Base-by-base conservation (phyloP, 2,797 vertebrate species). In the Cynodonichthys magdalenae region DNA sequence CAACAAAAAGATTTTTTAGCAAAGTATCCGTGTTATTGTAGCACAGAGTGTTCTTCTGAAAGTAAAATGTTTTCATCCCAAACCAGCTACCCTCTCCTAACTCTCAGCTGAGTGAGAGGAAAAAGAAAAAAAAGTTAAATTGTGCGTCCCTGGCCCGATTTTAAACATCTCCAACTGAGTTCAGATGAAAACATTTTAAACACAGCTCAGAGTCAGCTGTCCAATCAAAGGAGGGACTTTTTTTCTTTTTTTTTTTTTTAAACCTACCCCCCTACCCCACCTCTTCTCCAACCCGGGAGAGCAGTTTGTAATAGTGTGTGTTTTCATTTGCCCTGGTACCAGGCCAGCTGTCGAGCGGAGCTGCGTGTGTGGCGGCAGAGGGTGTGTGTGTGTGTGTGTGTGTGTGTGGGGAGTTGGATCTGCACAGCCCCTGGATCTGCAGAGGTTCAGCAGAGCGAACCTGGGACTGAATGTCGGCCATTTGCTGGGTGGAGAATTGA, bases 331-430 rank as follows among this genome's bases (percentile, higher is more conserved):
- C 86, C 41, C 84, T 86, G 81, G 89, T 90, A 77, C 59, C 70
- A 82, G 90, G 89, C 90, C 93, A 93, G 92, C 93, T 94, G 92
- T 93, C 90, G 86, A 77, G 61, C 58, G 44, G 74, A 62, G 84
- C 88, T 88, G 87, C 87, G 89, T 92, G 92, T 92, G 92, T 89
- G 89, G 84, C 74, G 70, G 88, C 66, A 83, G 77, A 69, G 24
- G 39, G 28, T 39, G 82, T 84, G 79, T 72, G 31, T n/a, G 44
- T 15, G n/a, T n/a, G n/a, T n/a, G n/a, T n/a, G n/a, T n/a, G n/a
- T n/a, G n/a, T n/a, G n/a, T n/a, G n/a, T n/a, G n/a, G n/a, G n/a
- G n/a, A n/a, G n/a, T n/a, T n/a, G n/a, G n/a, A n/a, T n/a, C n/a
- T n/a, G n/a, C n/a, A n/a, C n/a, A n/a, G n/a, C n/a, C n/a, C n/a